These are phyloP conservation scores for Sinotaia quadrata DNA, from an alignment of 2,888 invertebrate species.

Conservation along the genomic window DNA sequence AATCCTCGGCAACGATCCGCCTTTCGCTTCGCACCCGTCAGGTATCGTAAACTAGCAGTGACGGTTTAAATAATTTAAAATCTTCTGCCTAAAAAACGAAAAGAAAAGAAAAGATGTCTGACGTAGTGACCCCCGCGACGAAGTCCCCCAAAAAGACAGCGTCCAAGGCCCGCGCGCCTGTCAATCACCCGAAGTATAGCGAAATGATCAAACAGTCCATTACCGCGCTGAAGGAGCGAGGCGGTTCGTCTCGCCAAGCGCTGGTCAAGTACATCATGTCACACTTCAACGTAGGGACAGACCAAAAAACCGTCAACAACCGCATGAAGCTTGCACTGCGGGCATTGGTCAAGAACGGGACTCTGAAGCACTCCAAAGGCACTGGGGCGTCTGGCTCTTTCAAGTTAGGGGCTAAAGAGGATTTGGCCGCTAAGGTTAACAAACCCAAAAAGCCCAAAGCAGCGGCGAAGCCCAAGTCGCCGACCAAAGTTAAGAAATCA, in stretches of 20 bases:
- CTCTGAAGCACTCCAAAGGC: constrained; percentile 69
- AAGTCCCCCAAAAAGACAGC: constrained; percentile 44
- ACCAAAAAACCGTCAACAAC: constrained; percentile 69
- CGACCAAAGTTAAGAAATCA: background rate
- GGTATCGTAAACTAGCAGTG: no score
- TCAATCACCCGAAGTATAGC: constrained; percentile 69
- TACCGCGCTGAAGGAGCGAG: constrained; percentile 70
- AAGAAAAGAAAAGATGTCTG: no score
- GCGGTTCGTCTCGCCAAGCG: constrained; percentile 73
- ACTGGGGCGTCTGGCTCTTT: constrained; percentile 65
- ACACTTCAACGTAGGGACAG: constrained; percentile 71
- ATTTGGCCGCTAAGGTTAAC: constrained; percentile 33
- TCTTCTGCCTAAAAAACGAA: no score
- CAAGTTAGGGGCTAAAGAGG: constrained; percentile 48
- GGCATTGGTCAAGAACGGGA: constrained; percentile 68
- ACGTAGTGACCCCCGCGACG: constrained; percentile 48
- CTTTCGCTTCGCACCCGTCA: no score
- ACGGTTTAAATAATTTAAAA: no score
- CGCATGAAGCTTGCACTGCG: constrained; percentile 71
- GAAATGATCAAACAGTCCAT: constrained; percentile 73
- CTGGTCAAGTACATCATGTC: constrained; percentile 72
- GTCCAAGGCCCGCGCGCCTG: constrained; percentile 54
- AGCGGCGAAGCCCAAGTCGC: constrained; percentile 28
- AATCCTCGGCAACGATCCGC: no score
- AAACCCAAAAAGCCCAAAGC: constrained; percentile 39